phyloP scores from a whole-genome alignment of 2,888 invertebrate species.

The Campoplex nolae region DNA sequence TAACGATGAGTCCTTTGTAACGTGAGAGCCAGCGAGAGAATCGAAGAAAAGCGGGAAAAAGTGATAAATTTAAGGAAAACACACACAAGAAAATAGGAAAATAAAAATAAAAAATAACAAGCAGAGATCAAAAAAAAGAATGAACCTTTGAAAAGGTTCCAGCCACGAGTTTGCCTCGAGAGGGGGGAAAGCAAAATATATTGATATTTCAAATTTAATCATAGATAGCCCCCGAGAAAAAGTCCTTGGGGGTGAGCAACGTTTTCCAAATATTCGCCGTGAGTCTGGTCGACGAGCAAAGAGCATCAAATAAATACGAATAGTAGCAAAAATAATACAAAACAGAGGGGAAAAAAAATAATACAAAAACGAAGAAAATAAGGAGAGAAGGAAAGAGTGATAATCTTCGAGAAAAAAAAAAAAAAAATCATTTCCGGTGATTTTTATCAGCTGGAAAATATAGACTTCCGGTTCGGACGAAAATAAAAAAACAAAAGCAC shows the following conservation, averaged over 20 bases:
- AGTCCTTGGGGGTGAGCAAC: neutral
- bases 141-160: neutral
- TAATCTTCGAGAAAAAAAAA: too few relatives aligned
- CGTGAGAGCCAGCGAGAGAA: neutral
- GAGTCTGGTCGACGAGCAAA: neutral
- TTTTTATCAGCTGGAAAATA: neutral
- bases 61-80: too few relatives aligned
- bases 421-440: neutral
- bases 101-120: neutral
- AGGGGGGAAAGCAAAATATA: neutral
- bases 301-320: neutral
- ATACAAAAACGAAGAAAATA: neutral
- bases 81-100: too few relatives aligned
- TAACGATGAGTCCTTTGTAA: conserved; percentile 34
- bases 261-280: neutral
- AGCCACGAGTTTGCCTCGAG: neutral
- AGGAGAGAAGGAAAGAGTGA: neutral
- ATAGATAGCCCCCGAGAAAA: conserved; percentile 1
- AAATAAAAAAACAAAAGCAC: neutral
- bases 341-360: neutral
- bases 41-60: conserved; percentile 21
- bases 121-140: neutral
- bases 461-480: neutral
- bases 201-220: neutral
- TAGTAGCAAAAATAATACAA: too few relatives aligned